These are phyloP conservation scores for Varanus salvator DNA, from an alignment of 2,113 vertebrate genomes.

Conservation along the genomic window DNA sequence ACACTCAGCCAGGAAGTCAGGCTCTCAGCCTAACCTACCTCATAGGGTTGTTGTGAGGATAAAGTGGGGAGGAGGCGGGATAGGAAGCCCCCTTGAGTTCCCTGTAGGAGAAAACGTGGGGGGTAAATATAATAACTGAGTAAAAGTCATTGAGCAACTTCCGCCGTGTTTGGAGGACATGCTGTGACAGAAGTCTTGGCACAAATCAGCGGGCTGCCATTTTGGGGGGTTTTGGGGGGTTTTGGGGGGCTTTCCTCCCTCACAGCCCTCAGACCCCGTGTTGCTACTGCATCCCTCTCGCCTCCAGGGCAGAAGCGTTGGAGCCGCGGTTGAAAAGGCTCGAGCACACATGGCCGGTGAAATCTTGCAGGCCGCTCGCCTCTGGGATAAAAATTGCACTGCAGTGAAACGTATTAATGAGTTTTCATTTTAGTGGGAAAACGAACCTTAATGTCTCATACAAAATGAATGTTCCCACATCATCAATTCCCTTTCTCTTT, in stretches of 20 bases:
- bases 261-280: not conserved
- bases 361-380: not conserved
- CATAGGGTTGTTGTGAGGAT: no score
- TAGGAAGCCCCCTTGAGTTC: no score
- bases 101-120: no score
- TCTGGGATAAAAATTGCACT: not conserved
- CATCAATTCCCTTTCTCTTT: slow-evolving; percentile 13
- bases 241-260: not conserved
- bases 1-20: no score
- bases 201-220: no score
- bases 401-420: not conserved
- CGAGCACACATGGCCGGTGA: not conserved
- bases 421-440: not conserved
- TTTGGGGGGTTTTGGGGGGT: not conserved
- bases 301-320: not conserved
- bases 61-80: no score
- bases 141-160: not conserved
- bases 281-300: not conserved
- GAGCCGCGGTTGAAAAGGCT: not conserved
- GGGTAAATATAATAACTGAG: no score
- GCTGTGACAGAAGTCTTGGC: not conserved
- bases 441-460: not conserved
- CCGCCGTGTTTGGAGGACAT: not conserved
- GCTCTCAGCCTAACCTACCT: no score
- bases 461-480: slow-evolving; percentile 16